A percentile compares a stretch with the other conserved stretches of the same genome.
phyloP scores from a whole-genome alignment of 2,888 invertebrate genomes.

The Aspidiotus destructor region DNA sequence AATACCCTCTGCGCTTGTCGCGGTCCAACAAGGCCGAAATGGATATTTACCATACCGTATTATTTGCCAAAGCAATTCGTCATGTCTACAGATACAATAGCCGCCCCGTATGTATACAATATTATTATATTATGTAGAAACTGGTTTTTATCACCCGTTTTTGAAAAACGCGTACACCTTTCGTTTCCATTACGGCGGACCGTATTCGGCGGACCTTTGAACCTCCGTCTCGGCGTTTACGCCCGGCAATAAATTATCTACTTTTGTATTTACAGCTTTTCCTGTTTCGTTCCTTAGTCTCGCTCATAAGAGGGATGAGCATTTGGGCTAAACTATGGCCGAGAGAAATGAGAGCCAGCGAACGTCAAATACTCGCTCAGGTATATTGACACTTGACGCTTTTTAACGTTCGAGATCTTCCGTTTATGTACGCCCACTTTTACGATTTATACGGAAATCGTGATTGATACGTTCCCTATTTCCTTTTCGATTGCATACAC shows the following conservation, averaged over 20 bases:
- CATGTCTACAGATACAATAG: slow-evolving; percentile 3
- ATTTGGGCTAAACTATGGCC: neutral
- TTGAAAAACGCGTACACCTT: neutral
- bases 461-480: no score
- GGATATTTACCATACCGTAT: neutral
- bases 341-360: neutral
- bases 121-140: neutral
- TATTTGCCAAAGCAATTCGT: slow-evolving; percentile 15
- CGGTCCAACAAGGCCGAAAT: neutral
- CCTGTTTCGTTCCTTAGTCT: neutral
- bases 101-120: neutral
- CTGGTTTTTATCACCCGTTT: neutral
- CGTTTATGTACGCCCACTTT: no score
- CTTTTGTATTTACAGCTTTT: neutral
- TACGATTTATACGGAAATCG: no score
- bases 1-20: neutral
- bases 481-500: no score
- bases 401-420: no score
- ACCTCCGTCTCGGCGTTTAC: neutral
- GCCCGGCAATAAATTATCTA: neutral
- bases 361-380: neutral
- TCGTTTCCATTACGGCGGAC: neutral
- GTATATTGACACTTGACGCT: slow-evolving; percentile 2
- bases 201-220: neutral
- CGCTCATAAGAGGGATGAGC: neutral